phyloP scores from a whole-genome alignment of 1,140 invertebrate species.

The Drosophila nigrodunni region DNA sequence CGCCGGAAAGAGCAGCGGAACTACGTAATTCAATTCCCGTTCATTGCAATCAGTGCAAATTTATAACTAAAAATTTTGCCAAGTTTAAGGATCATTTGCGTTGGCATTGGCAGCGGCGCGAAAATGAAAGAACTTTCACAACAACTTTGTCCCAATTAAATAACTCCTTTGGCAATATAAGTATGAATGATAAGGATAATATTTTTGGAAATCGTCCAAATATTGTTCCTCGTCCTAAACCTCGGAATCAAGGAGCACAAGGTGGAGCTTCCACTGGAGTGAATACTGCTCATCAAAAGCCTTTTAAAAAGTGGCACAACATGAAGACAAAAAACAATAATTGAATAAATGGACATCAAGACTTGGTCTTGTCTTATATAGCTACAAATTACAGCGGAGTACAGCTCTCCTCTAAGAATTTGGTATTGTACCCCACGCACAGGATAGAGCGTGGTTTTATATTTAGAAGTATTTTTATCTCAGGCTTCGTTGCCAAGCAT shows the following conservation, averaged over 20 bases:
- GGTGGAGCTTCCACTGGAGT: not conserved
- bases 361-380: too few species aligned
- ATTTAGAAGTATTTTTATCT: too few species aligned
- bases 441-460: too few species aligned
- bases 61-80: constrained; percentile 16
- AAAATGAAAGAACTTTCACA: constrained; percentile 10
- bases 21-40: constrained; percentile 28
- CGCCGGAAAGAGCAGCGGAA: constrained; percentile 37
- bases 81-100: constrained; percentile 52
- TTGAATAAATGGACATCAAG: too few species aligned
- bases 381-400: too few species aligned
- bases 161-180: not conserved
- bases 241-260: not conserved
- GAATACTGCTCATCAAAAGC: not conserved
- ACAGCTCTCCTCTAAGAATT: too few species aligned
- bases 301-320: not conserved
- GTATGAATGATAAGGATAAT: not conserved
- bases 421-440: too few species aligned
- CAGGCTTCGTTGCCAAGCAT: too few species aligned
- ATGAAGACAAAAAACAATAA: too few species aligned
- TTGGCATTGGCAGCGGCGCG: constrained; percentile 43
- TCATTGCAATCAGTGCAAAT: constrained; percentile 59
- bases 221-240: not conserved
- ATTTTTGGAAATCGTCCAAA: not conserved
- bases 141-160: not conserved